A percentile compares a stretch with the other conserved stretches of the same genome.
phyloP scores from a whole-genome alignment of 2,888 invertebrate species.

The Temnothorax rugatulus region DNA sequence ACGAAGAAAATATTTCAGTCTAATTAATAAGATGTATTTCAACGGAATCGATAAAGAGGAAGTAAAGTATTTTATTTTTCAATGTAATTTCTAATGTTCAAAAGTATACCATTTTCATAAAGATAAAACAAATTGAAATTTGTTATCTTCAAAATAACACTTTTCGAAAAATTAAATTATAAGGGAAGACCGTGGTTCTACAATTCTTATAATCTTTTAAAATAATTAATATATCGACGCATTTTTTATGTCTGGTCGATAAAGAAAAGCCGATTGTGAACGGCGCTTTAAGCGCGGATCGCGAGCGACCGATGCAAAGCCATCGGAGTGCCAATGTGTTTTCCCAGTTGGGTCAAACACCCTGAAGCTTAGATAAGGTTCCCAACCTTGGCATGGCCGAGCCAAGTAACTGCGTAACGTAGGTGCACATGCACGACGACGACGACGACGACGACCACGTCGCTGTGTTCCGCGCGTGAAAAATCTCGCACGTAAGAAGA shows the following conservation, averaged over 20 bases:
- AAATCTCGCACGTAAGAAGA: constrained; percentile 26
- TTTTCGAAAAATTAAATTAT: background rate
- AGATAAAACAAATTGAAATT: background rate
- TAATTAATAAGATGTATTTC: background rate
- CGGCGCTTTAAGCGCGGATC: constrained; percentile 58
- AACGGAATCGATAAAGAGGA: background rate
- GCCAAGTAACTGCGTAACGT: constrained; percentile 71
- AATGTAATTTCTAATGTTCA: background rate
- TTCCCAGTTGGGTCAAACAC: constrained; percentile 82
- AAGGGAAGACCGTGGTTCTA: background rate
- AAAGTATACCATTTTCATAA: background rate
- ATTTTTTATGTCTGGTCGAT: constrained; percentile 23
- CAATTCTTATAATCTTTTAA: background rate
- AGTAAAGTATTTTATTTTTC: background rate
- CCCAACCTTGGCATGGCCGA: constrained; percentile 80
- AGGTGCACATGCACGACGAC: constrained; percentile 50
- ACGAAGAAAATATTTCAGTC: background rate
- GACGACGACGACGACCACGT: constrained; percentile 42
- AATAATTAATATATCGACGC: background rate
- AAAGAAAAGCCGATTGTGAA: constrained; percentile 55
- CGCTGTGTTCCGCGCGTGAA: constrained; percentile 32
- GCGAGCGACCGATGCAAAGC: constrained; percentile 54
- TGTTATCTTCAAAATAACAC: background rate
- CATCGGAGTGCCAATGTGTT: constrained; percentile 77
- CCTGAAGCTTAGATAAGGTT: constrained; percentile 82